Evolutionary conservation across 92 coral and sea anemone species (phyloP), one percentile per base, ranked within the genome.

Genomic region (Phenganax marumi): DNA sequence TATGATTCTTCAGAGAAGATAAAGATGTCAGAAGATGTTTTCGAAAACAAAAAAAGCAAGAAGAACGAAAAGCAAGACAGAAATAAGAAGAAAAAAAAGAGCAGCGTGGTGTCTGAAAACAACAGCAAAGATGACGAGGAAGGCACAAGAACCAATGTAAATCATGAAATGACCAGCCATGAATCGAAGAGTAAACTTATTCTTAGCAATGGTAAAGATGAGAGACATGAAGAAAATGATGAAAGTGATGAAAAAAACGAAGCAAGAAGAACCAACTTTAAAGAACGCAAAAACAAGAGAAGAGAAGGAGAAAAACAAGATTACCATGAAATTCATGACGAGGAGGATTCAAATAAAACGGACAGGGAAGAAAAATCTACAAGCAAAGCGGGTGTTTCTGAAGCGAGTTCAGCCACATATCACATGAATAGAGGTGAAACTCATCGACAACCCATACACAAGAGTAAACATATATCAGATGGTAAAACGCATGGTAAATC

Each of bases 1-100:
- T 9, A 66, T 66, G 72, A 66, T 10, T 23, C 72, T 25, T 66
- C 50, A 66, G 21, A 58, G 65, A 58, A 58, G n/a, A 49, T 25
- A 19, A 14, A 66, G 13, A 24, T 25, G 50, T 5, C 0, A 12
- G 72, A 66, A 19, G 13, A 62, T 19, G 43, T 2, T 19, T 62
- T 62, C 68, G 24, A 62, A 62, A 62, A 62, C 68, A 62, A 62
- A 18, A 33, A 5, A 33, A 33, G 43, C 43, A 33, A 33, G 43
- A 33, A 33, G 43, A 33, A 33, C 2, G 43, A 33, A 33, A 62
- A 19, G 8, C 49, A 7, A 1, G 3, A 25, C 0, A 6, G 72
- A 3, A 23, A 21, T 10, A 19, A 24, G 6, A 66, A 25, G 43
- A n/a, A 33, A 48, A 1, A 25, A 33, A 66, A 5, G 8, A 21